Conservation (phyloP, 2,113 vertebrate genomes). For the Pimephales promelas region DNA sequence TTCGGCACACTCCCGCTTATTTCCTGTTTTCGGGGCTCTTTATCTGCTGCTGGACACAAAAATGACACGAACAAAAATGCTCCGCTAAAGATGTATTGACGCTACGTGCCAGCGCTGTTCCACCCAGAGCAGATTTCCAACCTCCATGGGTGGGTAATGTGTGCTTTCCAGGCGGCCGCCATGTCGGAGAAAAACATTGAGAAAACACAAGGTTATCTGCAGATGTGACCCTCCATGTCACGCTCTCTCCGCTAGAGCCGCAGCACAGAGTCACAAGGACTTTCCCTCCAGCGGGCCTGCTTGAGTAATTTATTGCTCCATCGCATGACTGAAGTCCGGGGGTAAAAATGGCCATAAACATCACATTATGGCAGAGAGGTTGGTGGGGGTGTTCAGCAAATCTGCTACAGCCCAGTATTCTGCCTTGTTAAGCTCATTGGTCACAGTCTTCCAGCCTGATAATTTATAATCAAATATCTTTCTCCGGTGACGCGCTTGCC, state of each 20-base stretch:
- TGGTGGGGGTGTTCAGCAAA: slow-evolving; percentile 52
- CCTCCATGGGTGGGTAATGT: slow-evolving; percentile 41
- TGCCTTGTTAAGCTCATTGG: slow-evolving; percentile 66
- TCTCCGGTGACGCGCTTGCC: slow-evolving; percentile 47
- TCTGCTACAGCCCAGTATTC: slow-evolving; percentile 53
- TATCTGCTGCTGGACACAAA: slow-evolving; percentile 42
- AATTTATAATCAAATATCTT: slow-evolving; percentile 52
- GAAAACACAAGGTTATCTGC: slow-evolving; percentile 70
- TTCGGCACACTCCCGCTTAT: slow-evolving; percentile 17
- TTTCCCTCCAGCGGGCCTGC: slow-evolving; percentile 58
- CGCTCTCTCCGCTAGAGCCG: slow-evolving; percentile 54
- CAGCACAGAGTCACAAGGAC: slow-evolving; percentile 65
- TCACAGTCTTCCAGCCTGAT: slow-evolving; percentile 64
- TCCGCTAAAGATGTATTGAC: slow-evolving; percentile 50
- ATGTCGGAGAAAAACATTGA: slow-evolving; percentile 57
- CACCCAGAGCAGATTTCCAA: slow-evolving; percentile 14
- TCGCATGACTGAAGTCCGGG: slow-evolving; percentile 68
- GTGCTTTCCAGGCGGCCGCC: slow-evolving; percentile 50
- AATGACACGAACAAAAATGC: slow-evolving; percentile 38
- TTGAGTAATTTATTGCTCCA: slow-evolving; percentile 70
- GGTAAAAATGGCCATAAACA: slow-evolving; percentile 70
- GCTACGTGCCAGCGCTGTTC: slow-evolving; percentile 40
- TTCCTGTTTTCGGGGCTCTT: slow-evolving; percentile 47
- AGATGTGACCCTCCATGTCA: slow-evolving; percentile 66
- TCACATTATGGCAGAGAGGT: slow-evolving; percentile 58